These are phyloP conservation scores for Eledone cirrhosa DNA, from an alignment of 2,888 invertebrate species.

Conservation along the genomic window DNA sequence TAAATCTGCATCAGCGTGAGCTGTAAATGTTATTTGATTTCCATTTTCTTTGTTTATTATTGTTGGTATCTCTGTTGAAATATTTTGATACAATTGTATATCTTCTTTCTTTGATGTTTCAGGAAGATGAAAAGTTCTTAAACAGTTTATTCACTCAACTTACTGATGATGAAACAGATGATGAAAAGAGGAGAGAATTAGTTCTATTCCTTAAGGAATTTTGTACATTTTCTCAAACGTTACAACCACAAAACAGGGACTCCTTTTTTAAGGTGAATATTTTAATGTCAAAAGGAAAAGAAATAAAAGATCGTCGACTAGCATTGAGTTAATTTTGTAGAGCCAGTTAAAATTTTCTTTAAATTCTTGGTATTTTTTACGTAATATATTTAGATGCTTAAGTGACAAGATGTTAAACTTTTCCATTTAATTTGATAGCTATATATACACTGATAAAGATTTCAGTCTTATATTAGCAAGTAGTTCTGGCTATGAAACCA, in stretches of 20 bases:
- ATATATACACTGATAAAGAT: too few relatives aligned
- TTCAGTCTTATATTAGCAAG: too few relatives aligned
- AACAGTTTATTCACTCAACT: conserved; percentile 92
- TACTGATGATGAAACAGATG: conserved; percentile 86
- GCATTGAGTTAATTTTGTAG: too few relatives aligned
- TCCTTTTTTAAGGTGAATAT: conserved; percentile 84
- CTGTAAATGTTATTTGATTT: too few relatives aligned
- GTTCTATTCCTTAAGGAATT: conserved; percentile 98
- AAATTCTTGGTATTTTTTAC: background rate
- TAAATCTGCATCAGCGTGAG: too few relatives aligned
- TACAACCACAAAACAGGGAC: conserved; percentile 97
- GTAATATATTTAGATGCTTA: background rate
- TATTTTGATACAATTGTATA: too few relatives aligned
- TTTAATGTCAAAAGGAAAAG: background rate
- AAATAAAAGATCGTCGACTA: too few relatives aligned
- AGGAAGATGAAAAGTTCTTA: conserved; percentile 97
- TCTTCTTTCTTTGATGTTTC: conserved; percentile 56
- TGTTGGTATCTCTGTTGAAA: too few relatives aligned
- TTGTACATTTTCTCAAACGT: conserved; percentile 97
- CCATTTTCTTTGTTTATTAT: too few relatives aligned
- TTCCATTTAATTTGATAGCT: too few relatives aligned
- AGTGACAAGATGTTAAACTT: background rate
- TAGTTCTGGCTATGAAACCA: too few relatives aligned
- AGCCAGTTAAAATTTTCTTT: background rate
- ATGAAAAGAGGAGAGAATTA: conserved; percentile 87